Evolutionary conservation across 2,888 invertebrate species (phyloP), one percentile per base, ranked within the genome.

Genomic region (Eupithecia pulchellata): DNA sequence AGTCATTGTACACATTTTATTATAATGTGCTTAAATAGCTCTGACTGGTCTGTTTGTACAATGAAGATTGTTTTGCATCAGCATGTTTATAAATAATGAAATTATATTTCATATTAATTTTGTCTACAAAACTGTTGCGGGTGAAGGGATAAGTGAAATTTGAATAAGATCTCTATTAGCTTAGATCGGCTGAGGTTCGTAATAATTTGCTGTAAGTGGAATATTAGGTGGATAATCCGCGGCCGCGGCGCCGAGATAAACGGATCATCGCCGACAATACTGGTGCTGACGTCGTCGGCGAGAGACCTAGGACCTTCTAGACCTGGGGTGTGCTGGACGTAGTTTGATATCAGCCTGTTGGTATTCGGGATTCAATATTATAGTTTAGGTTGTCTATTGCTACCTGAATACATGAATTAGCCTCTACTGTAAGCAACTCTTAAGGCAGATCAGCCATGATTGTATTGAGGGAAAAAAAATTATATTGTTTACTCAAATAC

Each of bases 221-320:
- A 76, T 69, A 66, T 62, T 66, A 32, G 61, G 57, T 57, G 57
- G 29, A 57, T 78, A 79, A 81, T 80, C 75, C 79, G 60, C 68
- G 71, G 47, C 81, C 72, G 81, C 76, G 74, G 73, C 68, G 65
- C 39, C 66, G 77, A 75, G 84, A 84, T 85, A 86, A 82, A 78
- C 66, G 79, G 79, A 81, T 81, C 78, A 83, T 79, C 72, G 83
- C 68, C 64, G 78, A 79, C 82, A 81, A 82, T 82, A 79, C 75
- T 73, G 57, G 64, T 36, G 57, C 68, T 62, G 62, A 68, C 65
- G 62, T 36, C 65, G 42, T 36, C 65, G 42, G 52, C 8, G 20
- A n/a, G 5, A 58, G 62, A 63, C 58, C 60, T 60, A n/a, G 32
- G 60, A 34, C 14, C 25, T 61, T 34, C 34, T 11, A 61, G 60